Base-by-base conservation (phyloP, 2,113 vertebrate genomes). In the Anhinga rufa region DNA sequence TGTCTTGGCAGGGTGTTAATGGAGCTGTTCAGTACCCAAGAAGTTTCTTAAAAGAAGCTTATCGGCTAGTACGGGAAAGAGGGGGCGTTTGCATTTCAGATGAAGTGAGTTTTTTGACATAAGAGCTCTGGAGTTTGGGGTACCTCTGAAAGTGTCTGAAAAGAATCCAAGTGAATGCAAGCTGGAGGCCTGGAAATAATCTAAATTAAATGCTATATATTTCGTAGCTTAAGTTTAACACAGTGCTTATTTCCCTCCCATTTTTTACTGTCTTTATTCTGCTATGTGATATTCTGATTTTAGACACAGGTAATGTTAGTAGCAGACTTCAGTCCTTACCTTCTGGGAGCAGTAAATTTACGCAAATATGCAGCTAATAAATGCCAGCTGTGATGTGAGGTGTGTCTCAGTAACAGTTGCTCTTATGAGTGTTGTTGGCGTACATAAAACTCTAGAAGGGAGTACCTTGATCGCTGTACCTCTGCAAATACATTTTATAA, bases 11-110 rank as follows among this genome's bases (percentile, higher is more conserved):
- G 99, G 99, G 99, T 46, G 97, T 99, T 22, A 99, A 98, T 62
- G 99, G 99, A 91, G 87, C 97, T 28, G 98, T 99, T 75, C 99
- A 99, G 92, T 99, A 99, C 79, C 99, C 99, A 3, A 99, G 98
- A 95, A 98, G 97, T 92, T 99, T 98, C 97, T 97, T 99, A 48
- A 99, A 99, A 83, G 98, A 99, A 90, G 98, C 98, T 54, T 99
- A 98, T 90, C 79, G 94, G 86, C 97, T 99, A 62, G 98, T 99
- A 31, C 98, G 98, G 91, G 98, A 99, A 82, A 98, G 96, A 95
- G 99, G 99, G 78, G 99, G 99, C 0, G 14, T 99, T 70, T 99
- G 99, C 97, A 98, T 99, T 62, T 97, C 98, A 7, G 99, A 99
- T 95, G 99, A 99, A 98, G 99, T 99, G 68, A 97, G 98, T 98